Base-by-base conservation (phyloP, 2,113 vertebrate genomes). In the Gorilla gorilla region DNA sequence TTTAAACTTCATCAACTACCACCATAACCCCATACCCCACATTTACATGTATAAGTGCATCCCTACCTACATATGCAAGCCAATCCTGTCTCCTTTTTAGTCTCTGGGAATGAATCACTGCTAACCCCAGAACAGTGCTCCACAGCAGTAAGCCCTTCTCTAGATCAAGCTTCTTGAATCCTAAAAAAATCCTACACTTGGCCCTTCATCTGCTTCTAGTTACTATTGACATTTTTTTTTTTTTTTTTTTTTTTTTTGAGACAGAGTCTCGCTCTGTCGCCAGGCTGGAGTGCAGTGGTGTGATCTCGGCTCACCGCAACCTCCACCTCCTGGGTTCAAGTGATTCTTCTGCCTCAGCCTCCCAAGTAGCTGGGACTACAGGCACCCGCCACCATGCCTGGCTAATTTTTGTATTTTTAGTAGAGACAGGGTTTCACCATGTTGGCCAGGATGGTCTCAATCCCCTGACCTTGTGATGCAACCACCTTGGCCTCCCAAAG, bases 311-410 rank as follows among this genome's bases (percentile, higher is more conserved):
- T 2, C 52, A 20, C 52, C 7, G 18, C 52, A 55, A 55, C 52
- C 18, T 20, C 52, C 18, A 2, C 18, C 52, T 55, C 52, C 52
- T 55, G 17, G 52, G 17, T 55, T 55, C 52, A 55, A 20, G 52
- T 17, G 52, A 55, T 55, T 55, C 18, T 55, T 20, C 18, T 0
- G 52, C 6, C 18, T 55, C 52, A 20, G 52, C 18, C 18, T 55
- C 52, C 18, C 20, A 6, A 55, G 18, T 55, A 55, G 52, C 52
- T 55, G 52, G 52, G 52, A 55, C 52, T 20, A 20, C 18, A 55
- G 52, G 52, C 0, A 0, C 52, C 6, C 0, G 7, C 52, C 52
- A 55, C 17, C 52, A 55, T 0, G 0, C 52, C 52, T 18, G 1
- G 52, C 52, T 55, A 55, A 55, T 55, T 55, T 55, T 55, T 55